A percentile compares a stretch with the other conserved stretches of the same genome.
phyloP scores from a whole-genome alignment of 53 echinoderm and acorn worm species.

The Actinopyga echinites region DNA sequence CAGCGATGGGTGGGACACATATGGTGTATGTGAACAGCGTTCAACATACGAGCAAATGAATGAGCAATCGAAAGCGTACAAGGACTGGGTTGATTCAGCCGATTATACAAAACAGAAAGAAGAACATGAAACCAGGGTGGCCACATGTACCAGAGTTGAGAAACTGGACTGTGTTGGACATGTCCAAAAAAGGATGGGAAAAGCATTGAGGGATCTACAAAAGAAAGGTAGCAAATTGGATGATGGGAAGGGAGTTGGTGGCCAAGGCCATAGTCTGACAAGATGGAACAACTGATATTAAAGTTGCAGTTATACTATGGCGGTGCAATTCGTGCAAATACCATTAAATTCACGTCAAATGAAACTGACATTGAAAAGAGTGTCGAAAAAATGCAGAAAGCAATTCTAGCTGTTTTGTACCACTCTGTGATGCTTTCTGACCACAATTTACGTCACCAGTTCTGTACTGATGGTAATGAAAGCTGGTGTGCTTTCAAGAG shows the following conservation, averaged over 20 bases:
- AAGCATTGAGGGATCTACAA: slow-evolving; percentile 3
- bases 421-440: slow-evolving; percentile 27
- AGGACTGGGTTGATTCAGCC: slow-evolving; percentile 2
- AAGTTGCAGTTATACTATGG: slow-evolving; percentile 38
- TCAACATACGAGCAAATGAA: not conserved
- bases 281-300: not conserved
- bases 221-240: slow-evolving; percentile 1
- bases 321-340: slow-evolving; percentile 37
- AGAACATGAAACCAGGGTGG: not conserved
- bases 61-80: not conserved
- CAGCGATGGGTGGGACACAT: slow-evolving; percentile 1
- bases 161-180: slow-evolving; percentile 21
- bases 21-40: not conserved
- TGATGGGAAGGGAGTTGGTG: slow-evolving; percentile 43
- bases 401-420: slow-evolving; percentile 45
- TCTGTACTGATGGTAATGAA: not conserved
- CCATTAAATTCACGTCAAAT: not conserved
- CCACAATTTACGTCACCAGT: slow-evolving; percentile 25
- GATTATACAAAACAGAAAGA: not conserved
- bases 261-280: not conserved
- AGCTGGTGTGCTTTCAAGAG: slow-evolving; percentile 42
- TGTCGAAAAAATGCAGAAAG: slow-evolving; percentile 40
- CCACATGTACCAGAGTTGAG: not conserved
- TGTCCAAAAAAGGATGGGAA: slow-evolving; percentile 27
- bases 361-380: not conserved